Conservation (phyloP, 2,888 invertebrate genomes). For the Lasioglossum calceatum region DNA sequence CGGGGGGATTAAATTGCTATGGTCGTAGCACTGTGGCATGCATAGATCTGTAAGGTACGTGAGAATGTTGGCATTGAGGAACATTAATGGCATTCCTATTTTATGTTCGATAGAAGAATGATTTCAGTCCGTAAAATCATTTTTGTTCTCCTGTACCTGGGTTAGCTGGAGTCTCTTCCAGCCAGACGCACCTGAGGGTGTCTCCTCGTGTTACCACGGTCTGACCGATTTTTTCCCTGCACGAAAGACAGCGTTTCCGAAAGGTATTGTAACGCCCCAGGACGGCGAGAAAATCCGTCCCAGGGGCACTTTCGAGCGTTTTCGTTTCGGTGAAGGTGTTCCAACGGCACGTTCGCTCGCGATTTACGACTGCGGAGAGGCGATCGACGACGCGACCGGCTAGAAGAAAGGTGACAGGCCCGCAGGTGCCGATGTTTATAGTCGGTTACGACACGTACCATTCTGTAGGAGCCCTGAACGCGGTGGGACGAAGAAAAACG, state of each 20-base stretch:
- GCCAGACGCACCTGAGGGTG: not conserved
- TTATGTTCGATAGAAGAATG: too few relatives aligned
- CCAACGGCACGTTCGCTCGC: not conserved
- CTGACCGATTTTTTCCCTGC: not conserved
- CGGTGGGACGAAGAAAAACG: conserved; percentile 8
- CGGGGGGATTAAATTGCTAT: not conserved
- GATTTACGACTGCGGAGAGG: conserved; percentile 40
- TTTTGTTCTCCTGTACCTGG: not conserved
- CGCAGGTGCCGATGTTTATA: conserved; percentile 67
- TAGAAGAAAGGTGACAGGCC: conserved; percentile 56
- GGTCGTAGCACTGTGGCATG: not conserved
- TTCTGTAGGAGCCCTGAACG: conserved; percentile 40
- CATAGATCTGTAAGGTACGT: too few relatives aligned
- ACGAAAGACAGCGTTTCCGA: not conserved
- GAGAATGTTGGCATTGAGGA: too few relatives aligned
- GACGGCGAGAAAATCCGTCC: not conserved
- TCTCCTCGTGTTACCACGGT: not conserved
- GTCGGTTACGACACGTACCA: conserved; percentile 60
- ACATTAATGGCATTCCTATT: too few relatives aligned
- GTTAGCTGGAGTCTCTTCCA: not conserved
- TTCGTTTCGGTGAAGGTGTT: not conserved
- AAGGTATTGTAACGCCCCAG: not conserved
- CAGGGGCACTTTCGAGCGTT: not conserved
- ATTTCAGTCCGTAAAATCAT: too few relatives aligned
- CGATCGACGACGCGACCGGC: conserved; percentile 15